A percentile compares a stretch with the other conserved stretches of the same genome.
phyloP scores from a whole-genome alignment of 2,888 invertebrate species.

The Epiblema foenella region DNA sequence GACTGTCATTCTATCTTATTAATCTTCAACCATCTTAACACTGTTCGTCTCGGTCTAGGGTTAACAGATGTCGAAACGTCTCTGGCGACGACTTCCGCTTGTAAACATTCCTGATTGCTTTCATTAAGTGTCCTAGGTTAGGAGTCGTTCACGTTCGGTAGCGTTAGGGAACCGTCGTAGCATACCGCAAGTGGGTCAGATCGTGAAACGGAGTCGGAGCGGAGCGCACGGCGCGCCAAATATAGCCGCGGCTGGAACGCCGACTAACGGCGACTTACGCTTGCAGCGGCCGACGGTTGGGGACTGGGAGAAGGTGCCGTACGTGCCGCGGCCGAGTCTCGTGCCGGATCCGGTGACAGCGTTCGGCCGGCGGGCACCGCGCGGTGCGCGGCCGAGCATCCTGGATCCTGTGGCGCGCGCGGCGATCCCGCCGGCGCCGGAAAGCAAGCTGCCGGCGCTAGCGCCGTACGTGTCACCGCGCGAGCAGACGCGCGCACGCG shows the following conservation, averaged over 20 bases:
- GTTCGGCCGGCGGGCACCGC: constrained; percentile 88
- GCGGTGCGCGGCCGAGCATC: constrained; percentile 76
- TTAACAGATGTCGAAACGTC: constrained; percentile 42
- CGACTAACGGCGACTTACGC: constrained; percentile 83
- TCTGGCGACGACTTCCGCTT: constrained; percentile 65
- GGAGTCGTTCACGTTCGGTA: constrained; percentile 41
- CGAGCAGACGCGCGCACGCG: constrained; percentile 87
- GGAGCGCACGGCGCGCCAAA: constrained; percentile 84
- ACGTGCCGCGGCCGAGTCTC: constrained; percentile 93
- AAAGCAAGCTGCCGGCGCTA: constrained; percentile 85
- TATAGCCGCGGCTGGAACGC: constrained; percentile 84
- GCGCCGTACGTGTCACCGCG: constrained; percentile 89
- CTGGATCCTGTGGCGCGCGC: constrained; percentile 85
- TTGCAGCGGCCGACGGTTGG: constrained; percentile 90
- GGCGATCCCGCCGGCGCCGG: constrained; percentile 86
- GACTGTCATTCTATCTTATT: constrained; percentile 54
- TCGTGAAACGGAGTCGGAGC: constrained; percentile 72
- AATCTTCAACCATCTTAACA: constrained; percentile 49
- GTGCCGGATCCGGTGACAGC: constrained; percentile 94
- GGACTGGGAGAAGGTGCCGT: constrained; percentile 95
- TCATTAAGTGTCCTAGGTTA: constrained; percentile 54
- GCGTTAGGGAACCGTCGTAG: constrained; percentile 52
- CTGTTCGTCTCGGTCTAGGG: constrained; percentile 43
- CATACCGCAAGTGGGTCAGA: constrained; percentile 77
- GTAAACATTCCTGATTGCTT: constrained; percentile 72